Percentiles rank a stretch among this genome's conserved stretches.
Evolutionary conservation across 2,113 vertebrate species (phyloP).

Genomic region (Atrichornis clamosus): DNA sequence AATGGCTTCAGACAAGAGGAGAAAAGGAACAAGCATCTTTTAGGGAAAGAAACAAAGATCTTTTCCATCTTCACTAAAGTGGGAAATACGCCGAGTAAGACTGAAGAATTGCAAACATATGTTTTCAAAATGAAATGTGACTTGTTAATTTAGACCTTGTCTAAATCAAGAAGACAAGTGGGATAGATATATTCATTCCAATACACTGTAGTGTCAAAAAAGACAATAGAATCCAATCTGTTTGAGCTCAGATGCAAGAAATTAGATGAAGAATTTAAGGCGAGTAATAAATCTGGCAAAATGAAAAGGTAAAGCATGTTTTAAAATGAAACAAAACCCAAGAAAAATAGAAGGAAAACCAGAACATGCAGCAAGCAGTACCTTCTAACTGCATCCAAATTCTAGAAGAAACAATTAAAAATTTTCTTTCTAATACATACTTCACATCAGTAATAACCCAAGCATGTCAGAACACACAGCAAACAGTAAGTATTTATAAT

Average conservation of each 20-base stretch:
- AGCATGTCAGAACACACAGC: neutral
- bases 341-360: neutral
- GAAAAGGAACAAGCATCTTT: conserved; percentile 4
- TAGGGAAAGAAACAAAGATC: conserved; percentile 50
- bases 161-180: conserved; percentile 49
- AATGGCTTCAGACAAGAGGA: conserved; percentile 46
- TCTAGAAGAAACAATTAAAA: neutral
- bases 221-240: conserved; percentile 37
- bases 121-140: conserved; percentile 64
- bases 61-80: conserved; percentile 13
- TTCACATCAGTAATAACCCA: neutral
- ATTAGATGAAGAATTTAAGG: conserved; percentile 52
- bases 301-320: conserved; percentile 10
- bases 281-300: conserved; percentile 42
- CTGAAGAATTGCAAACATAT: conserved; percentile 65
- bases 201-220: conserved; percentile 39
- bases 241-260: conserved; percentile 36
- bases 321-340: neutral
- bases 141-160: conserved; percentile 64
- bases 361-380: neutral
- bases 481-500: neutral
- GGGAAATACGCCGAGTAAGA: conserved; percentile 44
- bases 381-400: neutral
- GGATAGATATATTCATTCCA: conserved; percentile 56
- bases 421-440: neutral